These are phyloP conservation scores for Nasonovia ribisnigri DNA, from an alignment of 2,888 invertebrate genomes.

Conservation along the genomic window DNA sequence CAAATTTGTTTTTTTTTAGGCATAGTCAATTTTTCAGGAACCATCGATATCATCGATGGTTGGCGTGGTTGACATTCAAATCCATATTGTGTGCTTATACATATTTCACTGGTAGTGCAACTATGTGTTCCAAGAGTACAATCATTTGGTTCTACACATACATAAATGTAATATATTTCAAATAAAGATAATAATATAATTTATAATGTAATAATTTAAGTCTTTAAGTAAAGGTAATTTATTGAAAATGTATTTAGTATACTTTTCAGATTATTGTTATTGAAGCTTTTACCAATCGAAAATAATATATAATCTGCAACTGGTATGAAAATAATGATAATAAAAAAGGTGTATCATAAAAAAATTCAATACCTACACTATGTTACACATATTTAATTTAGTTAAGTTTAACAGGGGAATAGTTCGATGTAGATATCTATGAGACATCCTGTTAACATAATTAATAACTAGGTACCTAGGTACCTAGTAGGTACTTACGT, in stretches of 20 bases:
- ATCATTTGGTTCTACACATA: neutral
- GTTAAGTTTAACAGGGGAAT: neutral
- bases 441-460: neutral
- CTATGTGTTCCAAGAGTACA: conserved; percentile 35
- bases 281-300: neutral
- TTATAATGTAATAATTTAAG: neutral
- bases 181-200: neutral
- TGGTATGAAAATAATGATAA: neutral
- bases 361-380: no score
- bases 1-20: conserved; percentile 2
- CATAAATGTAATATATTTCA: neutral
- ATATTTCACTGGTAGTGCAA: conserved; percentile 12
- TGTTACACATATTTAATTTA: no score
- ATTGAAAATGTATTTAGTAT: neutral
- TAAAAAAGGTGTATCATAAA: neutral
- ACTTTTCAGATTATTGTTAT: neutral
- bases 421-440: neutral
- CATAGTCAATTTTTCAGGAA: neutral
- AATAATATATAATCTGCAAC: neutral
- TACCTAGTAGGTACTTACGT: neutral
- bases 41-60: neutral
- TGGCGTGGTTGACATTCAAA: conserved; percentile 19
- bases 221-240: neutral
- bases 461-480: no score
- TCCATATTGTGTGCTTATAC: conserved; percentile 33